phyloP scores from a whole-genome alignment of 2,888 invertebrate species.

The Monochamus alternatus region DNA sequence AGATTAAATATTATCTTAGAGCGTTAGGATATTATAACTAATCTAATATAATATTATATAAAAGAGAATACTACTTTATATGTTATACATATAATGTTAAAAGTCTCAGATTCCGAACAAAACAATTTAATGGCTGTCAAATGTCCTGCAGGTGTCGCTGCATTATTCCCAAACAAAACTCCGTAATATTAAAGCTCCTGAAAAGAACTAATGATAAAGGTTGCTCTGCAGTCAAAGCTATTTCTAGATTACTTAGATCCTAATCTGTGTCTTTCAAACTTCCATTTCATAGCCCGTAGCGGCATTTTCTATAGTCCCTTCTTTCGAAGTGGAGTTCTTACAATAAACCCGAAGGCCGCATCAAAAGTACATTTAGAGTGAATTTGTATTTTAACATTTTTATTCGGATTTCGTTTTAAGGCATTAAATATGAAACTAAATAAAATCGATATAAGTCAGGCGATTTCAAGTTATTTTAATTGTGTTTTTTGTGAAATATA shows the following conservation, averaged over 20 bases:
- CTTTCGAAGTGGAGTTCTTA: slow-evolving; percentile 26
- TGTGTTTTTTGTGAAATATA: no score
- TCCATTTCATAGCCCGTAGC: slow-evolving; percentile 24
- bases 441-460: no score
- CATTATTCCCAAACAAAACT: slow-evolving; percentile 54
- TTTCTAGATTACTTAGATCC: slow-evolving; percentile 41
- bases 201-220: slow-evolving; percentile 30
- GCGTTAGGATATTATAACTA: no score
- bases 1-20: no score
- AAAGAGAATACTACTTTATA: no score
- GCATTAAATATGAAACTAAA: not conserved
- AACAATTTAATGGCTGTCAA: slow-evolving; percentile 28
- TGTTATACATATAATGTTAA: no score
- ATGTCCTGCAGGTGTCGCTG: slow-evolving; percentile 52
- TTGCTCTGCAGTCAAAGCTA: slow-evolving; percentile 32
- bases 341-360: slow-evolving; percentile 20
- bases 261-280: slow-evolving; percentile 43
- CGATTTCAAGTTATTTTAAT: no score
- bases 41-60: no score
- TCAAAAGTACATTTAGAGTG: not conserved
- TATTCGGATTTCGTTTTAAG: not conserved
- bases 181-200: slow-evolving; percentile 50
- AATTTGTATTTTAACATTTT: not conserved
- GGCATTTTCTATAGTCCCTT: slow-evolving; percentile 32
- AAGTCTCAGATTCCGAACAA: slow-evolving; percentile 34